Evolutionary conservation across 2,113 vertebrate genomes (phyloP), one percentile per base, ranked within the genome.

Genomic region (Paradoxurus hermaphroditus): DNA sequence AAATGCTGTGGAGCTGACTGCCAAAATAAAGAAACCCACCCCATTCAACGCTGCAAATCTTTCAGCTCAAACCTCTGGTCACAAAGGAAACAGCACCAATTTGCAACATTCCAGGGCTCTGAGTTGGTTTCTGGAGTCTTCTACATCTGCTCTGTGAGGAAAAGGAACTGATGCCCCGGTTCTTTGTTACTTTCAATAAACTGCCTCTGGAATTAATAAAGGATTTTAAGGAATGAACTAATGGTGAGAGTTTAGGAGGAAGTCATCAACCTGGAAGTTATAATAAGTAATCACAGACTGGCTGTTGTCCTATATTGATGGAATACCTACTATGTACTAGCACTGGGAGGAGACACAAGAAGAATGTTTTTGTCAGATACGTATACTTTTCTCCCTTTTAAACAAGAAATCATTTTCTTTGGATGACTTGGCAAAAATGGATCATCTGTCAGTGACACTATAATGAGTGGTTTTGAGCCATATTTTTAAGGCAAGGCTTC

Each of bases 51-150:
- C 75, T 63, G 65, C 90, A 92, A 91, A 96, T 96, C 90, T 96
- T 95, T 97, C 95, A 86, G 51, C 49, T 92, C 81, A 73, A 79
- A 91, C 86, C 72, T 91, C 79, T 92, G 46, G 68, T 90, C 4
- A 6, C 81, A 96, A 95, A 97, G 87, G 95, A 97, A 95, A 95
- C 65, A 93, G 70, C 75, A 90, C 86, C 75, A 51, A 53, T 97
- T 94, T 96, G 90, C 94, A 96, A 91, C 75, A 97, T 98, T 96
- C 96, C 87, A 49, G 51, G 4, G 36, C 65, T 91, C 85, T 97
- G 87, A 94, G 77, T 18, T 96, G 92, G 59, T 72, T 97, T 96
- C 78, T 92, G 91, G 79, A 94, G 46, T 86, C 87, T 92, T 91
- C 95, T 44, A 59, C 11, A 56, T 92, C 51, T 89, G 65, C 81